Base-by-base conservation (phyloP, 2,113 vertebrate species). In the Zeus faber region DNA sequence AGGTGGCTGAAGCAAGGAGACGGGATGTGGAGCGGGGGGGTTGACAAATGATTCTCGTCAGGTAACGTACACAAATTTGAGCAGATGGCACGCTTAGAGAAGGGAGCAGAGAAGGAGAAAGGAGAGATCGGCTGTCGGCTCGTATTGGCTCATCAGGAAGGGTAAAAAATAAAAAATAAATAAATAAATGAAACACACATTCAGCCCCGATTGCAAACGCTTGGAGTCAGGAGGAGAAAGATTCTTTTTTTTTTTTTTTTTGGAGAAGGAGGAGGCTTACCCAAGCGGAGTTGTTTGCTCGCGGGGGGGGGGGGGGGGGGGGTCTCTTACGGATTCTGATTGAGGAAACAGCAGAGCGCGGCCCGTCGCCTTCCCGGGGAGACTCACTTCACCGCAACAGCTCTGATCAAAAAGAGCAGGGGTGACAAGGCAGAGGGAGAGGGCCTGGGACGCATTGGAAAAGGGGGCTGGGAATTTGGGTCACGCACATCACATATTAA, bases 1-100 rank as follows among this genome's bases (percentile, higher is more conserved):
- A 85, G 84, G 83, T 82, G 80, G 70, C 54, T 55, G 63, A 59
- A 65, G 62, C 54, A 60, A 60, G 67, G 52, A 59, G 62, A 72
- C 41, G 20, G 57, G 31, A 46, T 41, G 56, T 29, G 45, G 27
- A 20, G 31, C 53, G 65, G 62, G 62, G 13, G 49, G 46, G 49
- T 52, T 85, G 84, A 88, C 79, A 84, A 88, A 88, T 77, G 67
- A 81, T 74, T 52, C 67, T 57, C 13, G 68, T 86, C 82, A 84
- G 74, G 76, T 79, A 85, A 74, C 69, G 61, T 65, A 60, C 73
- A 67, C 68, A 76, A 74, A 79, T 65, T 62, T 72, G 49, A 25
- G 55, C 6, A 3, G 60, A 66, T 43, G 56, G 62, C 63, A 35
- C 10, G 11, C 3, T 13, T 10, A 35, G 33, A 35, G 33, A 35